These are phyloP conservation scores for Caenorhabditis japonica DNA, from an alignment of 2,888 invertebrate genomes.

Conservation along the genomic window DNA sequence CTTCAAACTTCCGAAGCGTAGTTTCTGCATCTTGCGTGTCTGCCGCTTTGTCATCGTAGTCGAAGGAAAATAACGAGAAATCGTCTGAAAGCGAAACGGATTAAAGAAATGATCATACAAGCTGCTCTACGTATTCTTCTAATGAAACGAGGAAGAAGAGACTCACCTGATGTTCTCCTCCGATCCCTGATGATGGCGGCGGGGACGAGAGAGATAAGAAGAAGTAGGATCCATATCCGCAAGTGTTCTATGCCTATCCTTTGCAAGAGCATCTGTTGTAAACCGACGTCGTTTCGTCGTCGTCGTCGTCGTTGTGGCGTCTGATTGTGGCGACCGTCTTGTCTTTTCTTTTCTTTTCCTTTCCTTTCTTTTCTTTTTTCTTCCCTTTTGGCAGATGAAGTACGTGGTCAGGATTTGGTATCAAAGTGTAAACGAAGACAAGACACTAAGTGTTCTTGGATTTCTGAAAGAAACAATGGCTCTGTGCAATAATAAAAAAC, in stretches of 20 bases:
- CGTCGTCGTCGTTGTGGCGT: conserved; percentile 26
- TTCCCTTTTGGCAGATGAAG: too few species aligned
- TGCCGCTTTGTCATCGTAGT: conserved; percentile 43
- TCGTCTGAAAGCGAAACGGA: conserved; percentile 31
- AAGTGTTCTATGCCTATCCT: conserved; percentile 59
- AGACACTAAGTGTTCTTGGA: too few species aligned
- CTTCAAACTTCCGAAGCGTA: conserved; percentile 39
- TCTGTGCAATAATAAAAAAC: too few species aligned
- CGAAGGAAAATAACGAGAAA: conserved; percentile 37
- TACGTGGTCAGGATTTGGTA: too few species aligned
- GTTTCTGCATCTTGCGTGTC: conserved; percentile 24
- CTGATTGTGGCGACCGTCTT: neutral
- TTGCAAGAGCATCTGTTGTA: conserved; percentile 57
- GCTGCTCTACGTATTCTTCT: conserved; percentile 6
- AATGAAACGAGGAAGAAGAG: too few species aligned
- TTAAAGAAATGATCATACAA: conserved; percentile 8
- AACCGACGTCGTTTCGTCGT: conserved; percentile 39
- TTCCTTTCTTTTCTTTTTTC: too few species aligned
- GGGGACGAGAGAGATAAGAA: conserved; percentile 44
- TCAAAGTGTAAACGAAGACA: too few species aligned
- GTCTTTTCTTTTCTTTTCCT: neutral
- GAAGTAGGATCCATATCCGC: conserved; percentile 50
- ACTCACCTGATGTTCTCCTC: conserved; percentile 35
- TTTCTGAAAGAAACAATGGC: too few species aligned
- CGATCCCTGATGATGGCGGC: conserved; percentile 39